Base-by-base conservation (phyloP, 2,888 invertebrate species). In the Euplexia lucipara region DNA sequence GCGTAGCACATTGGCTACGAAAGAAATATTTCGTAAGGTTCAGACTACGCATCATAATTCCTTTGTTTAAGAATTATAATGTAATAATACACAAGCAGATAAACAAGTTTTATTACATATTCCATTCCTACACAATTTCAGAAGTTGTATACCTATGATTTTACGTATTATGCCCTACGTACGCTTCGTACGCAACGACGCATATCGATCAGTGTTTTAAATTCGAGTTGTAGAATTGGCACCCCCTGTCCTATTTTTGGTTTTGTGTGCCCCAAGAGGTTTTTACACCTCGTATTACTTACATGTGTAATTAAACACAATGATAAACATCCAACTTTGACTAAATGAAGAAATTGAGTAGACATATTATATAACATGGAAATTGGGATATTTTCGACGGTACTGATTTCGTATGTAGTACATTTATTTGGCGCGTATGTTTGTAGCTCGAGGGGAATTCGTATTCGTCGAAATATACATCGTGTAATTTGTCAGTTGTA, bases 151-250 rank as follows among this genome's bases (percentile, higher is more conserved):
- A 18, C 14, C 8, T 0, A 61, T 20, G 41, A 18, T 39, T 32
- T 51, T 9, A 9, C 41, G 41, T 14, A 45, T 22, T 51, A 47
- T 44, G 41, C 49, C 34, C 32, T 16, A 18, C 12, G 44, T 37
- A 20, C n/a, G n/a, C n/a, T n/a, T 56, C 35, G 14, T 41, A 41
- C 65, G 49, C 49, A 56, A 18, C 49, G 42, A 42, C 30, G 22
- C 26, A 35, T 72, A 73, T 54, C 68, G 70, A 61, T 69, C 44
- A 41, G 37, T 14, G 7, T 61, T 61, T 63, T 49, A 64, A 44
- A 54, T 64, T 77, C 30, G 30, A 52, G 48, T 56, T 48, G 72
- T 45, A 20, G 37, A 35, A 57, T 51, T 26, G 48, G 42, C 57
- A 52, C 48, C 45, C 44, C 35, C 44, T 20, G 26, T 47, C 18